phyloP scores from a whole-genome alignment of 2,888 invertebrate species.

The Bimastos eiseni region DNA sequence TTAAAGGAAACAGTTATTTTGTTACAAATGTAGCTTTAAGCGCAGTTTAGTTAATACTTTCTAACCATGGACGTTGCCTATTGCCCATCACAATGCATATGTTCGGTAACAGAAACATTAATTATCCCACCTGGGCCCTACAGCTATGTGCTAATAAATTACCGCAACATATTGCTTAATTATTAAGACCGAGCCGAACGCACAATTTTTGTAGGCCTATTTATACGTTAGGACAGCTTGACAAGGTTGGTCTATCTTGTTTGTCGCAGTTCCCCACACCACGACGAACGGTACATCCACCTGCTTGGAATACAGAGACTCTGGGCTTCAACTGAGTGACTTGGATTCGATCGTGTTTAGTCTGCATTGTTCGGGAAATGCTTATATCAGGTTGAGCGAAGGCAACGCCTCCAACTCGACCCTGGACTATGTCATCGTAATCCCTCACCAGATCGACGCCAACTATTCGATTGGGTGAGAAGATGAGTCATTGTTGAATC shows the following conservation, averaged over 20 bases:
- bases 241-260: background rate
- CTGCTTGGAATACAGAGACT: background rate
- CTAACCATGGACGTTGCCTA: no score
- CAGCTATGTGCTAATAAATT: no score
- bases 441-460: background rate
- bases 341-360: background rate
- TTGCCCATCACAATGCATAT: no score
- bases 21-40: no score
- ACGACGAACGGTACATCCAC: background rate
- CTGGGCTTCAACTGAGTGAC: background rate
- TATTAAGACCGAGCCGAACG: background rate
- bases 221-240: background rate
- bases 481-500: no score
- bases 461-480: conserved; percentile 16
- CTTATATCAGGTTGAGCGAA: background rate
- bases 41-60: no score
- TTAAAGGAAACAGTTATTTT: no score
- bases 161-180: no score
- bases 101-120: no score
- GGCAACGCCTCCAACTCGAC: background rate
- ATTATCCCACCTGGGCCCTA: no score
- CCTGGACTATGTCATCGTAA: background rate
- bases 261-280: background rate
- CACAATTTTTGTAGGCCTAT: no score
- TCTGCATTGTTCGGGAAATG: background rate